These are phyloP conservation scores for Caenorhabditis doughertyi DNA, from an alignment of 2,888 invertebrate genomes.

Conservation along the genomic window DNA sequence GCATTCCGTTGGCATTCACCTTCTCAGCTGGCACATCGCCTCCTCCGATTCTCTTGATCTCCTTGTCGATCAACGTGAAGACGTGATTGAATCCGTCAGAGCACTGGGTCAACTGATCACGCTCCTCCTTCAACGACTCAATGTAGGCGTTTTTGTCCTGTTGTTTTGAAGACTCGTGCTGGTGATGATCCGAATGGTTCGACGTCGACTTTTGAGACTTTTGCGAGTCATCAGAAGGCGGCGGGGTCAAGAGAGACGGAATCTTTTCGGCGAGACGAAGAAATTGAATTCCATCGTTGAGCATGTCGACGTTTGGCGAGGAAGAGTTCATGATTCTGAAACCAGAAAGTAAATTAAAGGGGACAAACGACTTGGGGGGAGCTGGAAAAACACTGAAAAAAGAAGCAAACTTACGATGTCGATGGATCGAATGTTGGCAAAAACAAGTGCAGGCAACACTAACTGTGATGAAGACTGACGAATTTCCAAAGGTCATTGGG, in stretches of 20 bases:
- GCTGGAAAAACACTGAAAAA: background rate
- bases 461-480: background rate
- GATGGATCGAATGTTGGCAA: slow-evolving; percentile 3
- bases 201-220: slow-evolving; percentile 58
- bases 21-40: background rate
- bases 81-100: slow-evolving; percentile 52
- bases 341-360: background rate
- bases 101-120: slow-evolving; percentile 45
- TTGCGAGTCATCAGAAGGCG: slow-evolving; percentile 46
- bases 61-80: slow-evolving; percentile 58
- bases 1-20: background rate
- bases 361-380: background rate
- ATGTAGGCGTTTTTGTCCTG: slow-evolving; percentile 50
- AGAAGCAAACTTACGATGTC: slow-evolving; percentile 1
- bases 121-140: slow-evolving; percentile 62
- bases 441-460: slow-evolving; percentile 9
- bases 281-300: slow-evolving; percentile 38
- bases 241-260: slow-evolving; percentile 45
- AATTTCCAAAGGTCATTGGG: slow-evolving; percentile 15
- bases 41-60: slow-evolving; percentile 41
- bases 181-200: slow-evolving; percentile 46
- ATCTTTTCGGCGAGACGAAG: slow-evolving; percentile 48
- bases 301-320: slow-evolving; percentile 13
- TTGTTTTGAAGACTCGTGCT: background rate
- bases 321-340: slow-evolving; percentile 29